phyloP scores from a whole-genome alignment of 2,888 invertebrate species.

The Stenodema calcarata region DNA sequence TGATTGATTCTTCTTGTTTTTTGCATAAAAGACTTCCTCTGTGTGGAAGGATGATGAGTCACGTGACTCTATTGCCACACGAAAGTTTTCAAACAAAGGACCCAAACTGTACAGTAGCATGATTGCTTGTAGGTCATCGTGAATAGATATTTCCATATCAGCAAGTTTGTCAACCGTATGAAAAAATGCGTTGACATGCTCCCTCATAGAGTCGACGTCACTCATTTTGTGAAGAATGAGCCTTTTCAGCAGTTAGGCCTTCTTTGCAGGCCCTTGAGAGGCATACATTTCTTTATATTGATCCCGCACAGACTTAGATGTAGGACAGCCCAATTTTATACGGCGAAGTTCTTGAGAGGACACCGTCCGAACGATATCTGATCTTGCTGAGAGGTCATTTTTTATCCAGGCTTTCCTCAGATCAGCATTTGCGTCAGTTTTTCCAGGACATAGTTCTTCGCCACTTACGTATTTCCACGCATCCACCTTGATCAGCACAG shows the following conservation, averaged over 20 bases:
- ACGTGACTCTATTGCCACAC: too few relatives aligned
- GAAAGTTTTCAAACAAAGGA: slow-evolving; percentile 32
- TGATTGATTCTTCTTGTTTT: not conserved
- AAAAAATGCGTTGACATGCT: slow-evolving; percentile 8
- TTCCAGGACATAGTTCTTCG: not conserved
- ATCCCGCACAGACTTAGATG: slow-evolving; percentile 60
- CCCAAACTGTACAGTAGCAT: slow-evolving; percentile 34
- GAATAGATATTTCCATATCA: slow-evolving; percentile 7
- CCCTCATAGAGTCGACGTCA: slow-evolving; percentile 54
- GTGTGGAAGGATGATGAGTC: too few relatives aligned
- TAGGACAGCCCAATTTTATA: slow-evolving; percentile 55
- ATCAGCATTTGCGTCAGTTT: not conserved
- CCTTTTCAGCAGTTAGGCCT: slow-evolving; percentile 61
- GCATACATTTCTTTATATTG: not conserved
- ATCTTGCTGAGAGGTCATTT: not conserved
- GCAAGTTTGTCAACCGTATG: slow-evolving; percentile 19
- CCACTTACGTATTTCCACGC: slow-evolving; percentile 8
- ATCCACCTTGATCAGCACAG: not conserved
- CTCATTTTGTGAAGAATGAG: slow-evolving; percentile 60
- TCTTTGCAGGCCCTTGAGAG: slow-evolving; percentile 57
- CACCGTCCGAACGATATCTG: too few relatives aligned
- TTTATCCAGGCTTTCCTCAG: not conserved
- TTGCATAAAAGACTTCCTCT: slow-evolving; percentile 36
- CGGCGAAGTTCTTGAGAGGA: slow-evolving; percentile 56
- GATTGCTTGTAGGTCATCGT: slow-evolving; percentile 14